These are phyloP conservation scores for Hymenochirus boettgeri DNA, from an alignment of 2,113 vertebrate genomes.

Conservation along the genomic window DNA sequence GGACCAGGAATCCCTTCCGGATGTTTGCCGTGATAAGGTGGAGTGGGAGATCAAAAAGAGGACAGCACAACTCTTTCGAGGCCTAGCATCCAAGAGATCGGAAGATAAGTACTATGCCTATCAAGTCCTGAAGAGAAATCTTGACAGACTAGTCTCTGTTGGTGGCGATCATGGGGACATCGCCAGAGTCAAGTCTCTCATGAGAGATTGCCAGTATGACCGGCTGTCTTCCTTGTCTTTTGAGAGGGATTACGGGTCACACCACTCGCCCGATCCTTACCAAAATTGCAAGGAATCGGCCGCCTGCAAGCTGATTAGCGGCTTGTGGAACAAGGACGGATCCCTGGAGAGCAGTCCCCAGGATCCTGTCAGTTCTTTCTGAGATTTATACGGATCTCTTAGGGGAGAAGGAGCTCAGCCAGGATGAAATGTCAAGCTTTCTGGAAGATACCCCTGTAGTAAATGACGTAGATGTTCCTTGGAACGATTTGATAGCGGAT, in stretches of 20 bases:
- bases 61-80: not conserved
- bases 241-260: not conserved
- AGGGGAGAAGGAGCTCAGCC: not conserved
- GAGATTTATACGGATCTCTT: not conserved
- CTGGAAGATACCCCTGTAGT: not conserved
- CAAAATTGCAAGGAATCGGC: not conserved
- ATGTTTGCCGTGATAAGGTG: not conserved
- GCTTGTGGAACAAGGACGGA: not conserved
- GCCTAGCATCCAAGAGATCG: not conserved
- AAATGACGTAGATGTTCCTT: not conserved
- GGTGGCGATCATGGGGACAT: not conserved
- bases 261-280: not conserved
- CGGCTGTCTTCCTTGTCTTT: not conserved
- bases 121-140: not conserved
- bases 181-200: not conserved
- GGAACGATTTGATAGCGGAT: not conserved
- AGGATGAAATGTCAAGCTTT: not conserved
- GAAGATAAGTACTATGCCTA: not conserved
- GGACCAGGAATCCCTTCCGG: not conserved
- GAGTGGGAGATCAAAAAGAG: not conserved
- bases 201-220: not conserved
- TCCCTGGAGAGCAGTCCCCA: not conserved
- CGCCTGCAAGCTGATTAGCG: not conserved
- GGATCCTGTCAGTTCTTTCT: not conserved
- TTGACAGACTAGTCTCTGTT: not conserved